Evolutionary conservation across 2,113 vertebrate species (phyloP).

Genomic region (Megalops atlanticus): DNA sequence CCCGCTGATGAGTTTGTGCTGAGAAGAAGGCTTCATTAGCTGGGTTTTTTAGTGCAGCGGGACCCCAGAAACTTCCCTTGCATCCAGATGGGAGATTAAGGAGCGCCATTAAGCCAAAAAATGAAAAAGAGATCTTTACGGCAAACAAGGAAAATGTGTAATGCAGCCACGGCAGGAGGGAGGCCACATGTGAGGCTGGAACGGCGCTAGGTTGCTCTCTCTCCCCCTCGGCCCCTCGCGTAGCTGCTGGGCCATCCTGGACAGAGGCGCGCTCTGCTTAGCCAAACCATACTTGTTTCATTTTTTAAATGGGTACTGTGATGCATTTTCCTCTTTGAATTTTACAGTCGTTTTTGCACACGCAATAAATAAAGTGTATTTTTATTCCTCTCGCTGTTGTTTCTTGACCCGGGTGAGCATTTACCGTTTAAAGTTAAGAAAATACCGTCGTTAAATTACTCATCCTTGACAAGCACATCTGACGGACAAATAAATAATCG

Average conservation of each 20-base stretch:
- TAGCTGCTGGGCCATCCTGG: conserved; percentile 9
- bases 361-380: conserved; percentile 58
- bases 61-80: conserved; percentile 47
- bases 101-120: conserved; percentile 51
- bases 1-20: background rate
- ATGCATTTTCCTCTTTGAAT: conserved; percentile 47
- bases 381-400: conserved; percentile 45
- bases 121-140: conserved; percentile 41
- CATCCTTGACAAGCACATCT: background rate
- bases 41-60: conserved; percentile 41
- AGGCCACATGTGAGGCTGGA: conserved; percentile 36
- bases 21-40: conserved; percentile 1
- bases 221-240: conserved; percentile 25
- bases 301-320: conserved; percentile 33
- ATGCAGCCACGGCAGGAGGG: conserved; percentile 46
- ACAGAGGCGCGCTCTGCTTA: background rate
- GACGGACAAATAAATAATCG: background rate
- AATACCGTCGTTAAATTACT: background rate
- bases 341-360: conserved; percentile 58
- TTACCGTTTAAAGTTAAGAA: background rate
- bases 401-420: conserved; percentile 6
- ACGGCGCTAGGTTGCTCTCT: conserved; percentile 35
- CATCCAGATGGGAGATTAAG: conserved; percentile 62
- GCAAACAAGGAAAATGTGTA: conserved; percentile 47
- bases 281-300: conserved; percentile 1